Base-by-base conservation (phyloP, 1,140 invertebrate genomes). In the Neodiprion fabricii region DNA sequence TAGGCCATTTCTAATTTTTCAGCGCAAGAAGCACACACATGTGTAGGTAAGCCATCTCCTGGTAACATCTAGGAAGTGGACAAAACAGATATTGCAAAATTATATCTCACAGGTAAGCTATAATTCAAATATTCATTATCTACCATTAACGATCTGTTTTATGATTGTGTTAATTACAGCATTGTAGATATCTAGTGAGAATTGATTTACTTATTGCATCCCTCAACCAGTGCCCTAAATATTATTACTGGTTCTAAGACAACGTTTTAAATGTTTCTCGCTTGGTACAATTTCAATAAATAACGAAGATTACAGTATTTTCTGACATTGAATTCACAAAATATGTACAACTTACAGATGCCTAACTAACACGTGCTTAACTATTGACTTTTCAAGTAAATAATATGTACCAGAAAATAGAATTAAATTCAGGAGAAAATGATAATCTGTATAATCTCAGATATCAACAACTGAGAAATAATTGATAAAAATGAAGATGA, bases 1-100 rank as follows among this genome's bases (percentile, higher is more conserved):
- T 92, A 93, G 48, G 91, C 88, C 28, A 89, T 88, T 76, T 91
- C 90, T n/a, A 92, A 83, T 78, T 91, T 91, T 70, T 91, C 88
- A 3, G 90, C 90, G 78, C 92, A 93, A 40, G 88, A 80, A 66
- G 86, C 88, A 73, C 92, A 93, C 9, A 93, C 90, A 70, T 90
- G 87, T 75, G 90, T 86, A 53, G 92, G 91, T 78, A 93, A 85
- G n/a, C 92, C 92, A 85, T 93, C 92, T 17, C 89, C 91, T 75
- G 88, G 85, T 72, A 86, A 81, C 79, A 90, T 89, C 89, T 90
- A 5, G 28, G 28, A 40, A 75, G 66, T 83, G 80, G 67, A 28
- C 77, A 73, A 53, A 67, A 85, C 82, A 80, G 80, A 81, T 61
- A 61, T 14, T 40, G 28, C 1, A 40, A 40, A 40, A 40, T 61